phyloP scores from a whole-genome alignment of 53 echinoderm and acorn worm genomes.

The Mesocentrotus franciscanus region DNA sequence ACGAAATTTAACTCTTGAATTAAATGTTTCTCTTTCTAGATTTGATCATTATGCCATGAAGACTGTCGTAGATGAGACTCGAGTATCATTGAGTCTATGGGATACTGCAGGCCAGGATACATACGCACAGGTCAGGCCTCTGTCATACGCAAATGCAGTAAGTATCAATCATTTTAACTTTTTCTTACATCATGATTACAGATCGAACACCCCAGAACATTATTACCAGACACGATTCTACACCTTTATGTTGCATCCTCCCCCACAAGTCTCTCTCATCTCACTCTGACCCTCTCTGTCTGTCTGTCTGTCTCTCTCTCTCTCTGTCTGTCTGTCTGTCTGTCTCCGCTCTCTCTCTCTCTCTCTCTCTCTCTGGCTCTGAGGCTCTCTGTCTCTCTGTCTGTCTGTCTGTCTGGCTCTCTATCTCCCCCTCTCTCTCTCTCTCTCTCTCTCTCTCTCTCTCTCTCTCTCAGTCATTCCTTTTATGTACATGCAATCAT shows the following conservation, averaged over 20 bases:
- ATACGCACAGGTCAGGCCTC: constrained; percentile 63
- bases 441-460: too few relatives aligned
- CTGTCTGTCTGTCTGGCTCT: too few relatives aligned
- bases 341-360: too few relatives aligned
- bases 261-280: neutral
- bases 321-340: too few relatives aligned
- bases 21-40: neutral
- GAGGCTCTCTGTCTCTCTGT: too few relatives aligned
- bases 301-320: neutral
- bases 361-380: too few relatives aligned
- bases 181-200: neutral
- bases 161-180: neutral
- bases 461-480: too few relatives aligned
- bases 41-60: constrained; percentile 65
- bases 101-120: constrained; percentile 65
- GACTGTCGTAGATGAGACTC: constrained; percentile 55
- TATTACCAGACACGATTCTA: neutral
- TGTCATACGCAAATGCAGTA: constrained; percentile 66
- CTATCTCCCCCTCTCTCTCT: too few relatives aligned
- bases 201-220: neutral
- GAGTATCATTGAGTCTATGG: constrained; percentile 61
- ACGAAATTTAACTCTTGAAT: neutral
- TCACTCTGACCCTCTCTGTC: neutral
- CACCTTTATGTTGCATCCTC: neutral
- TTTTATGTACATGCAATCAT: too few relatives aligned